Evolutionary conservation across 2,797 vertebrate genomes (phyloP).

Genomic region (Echiichthys vipera): DNA sequence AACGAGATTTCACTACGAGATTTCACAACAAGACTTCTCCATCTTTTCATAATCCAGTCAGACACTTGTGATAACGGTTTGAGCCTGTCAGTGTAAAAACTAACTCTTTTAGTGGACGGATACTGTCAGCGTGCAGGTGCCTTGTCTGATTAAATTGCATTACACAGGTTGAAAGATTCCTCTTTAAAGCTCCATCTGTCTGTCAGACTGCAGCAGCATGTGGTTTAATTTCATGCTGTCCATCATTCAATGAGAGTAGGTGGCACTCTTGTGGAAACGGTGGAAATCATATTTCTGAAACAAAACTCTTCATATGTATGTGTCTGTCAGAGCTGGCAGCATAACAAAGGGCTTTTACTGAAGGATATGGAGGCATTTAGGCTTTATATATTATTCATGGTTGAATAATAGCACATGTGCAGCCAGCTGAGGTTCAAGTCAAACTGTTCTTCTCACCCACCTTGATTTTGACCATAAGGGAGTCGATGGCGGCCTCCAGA

Average conservation of each 20-base stretch:
- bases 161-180: no score
- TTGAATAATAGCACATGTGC: accelerated
- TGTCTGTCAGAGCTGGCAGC: conserved; percentile 9
- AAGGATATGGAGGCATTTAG: neutral
- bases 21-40: no score
- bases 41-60: no score
- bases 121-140: no score
- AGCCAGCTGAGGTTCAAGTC: neutral
- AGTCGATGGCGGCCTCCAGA: conserved; percentile 89
- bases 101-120: no score
- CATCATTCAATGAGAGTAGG: conserved; percentile 4
- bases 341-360: neutral
- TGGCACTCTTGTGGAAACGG: neutral
- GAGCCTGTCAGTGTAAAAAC: no score
- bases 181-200: neutral
- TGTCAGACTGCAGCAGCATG: conserved; percentile 2
- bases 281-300: neutral
- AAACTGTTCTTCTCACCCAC: conserved; percentile 66
- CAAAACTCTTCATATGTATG: neutral
- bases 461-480: conserved; percentile 91
- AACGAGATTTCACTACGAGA: no score
- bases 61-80: no score
- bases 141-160: no score
- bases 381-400: neutral
- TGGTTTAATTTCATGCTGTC: conserved; percentile 25